Evolutionary conservation across 2,888 invertebrate genomes (phyloP).

Genomic region (Hofmannophila pseudospretella): DNA sequence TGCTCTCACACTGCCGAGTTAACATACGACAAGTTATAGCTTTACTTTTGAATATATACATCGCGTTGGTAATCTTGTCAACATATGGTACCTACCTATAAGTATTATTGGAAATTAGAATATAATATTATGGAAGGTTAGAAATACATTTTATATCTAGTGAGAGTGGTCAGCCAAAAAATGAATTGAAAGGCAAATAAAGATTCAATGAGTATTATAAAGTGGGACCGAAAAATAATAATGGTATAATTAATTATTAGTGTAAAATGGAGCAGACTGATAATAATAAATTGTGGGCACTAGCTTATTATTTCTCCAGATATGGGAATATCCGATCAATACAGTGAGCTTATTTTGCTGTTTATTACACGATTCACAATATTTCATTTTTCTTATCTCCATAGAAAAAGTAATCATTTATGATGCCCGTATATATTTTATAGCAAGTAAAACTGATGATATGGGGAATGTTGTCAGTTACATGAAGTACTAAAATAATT

Average conservation of each 20-base stretch:
- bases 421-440: too few relatives aligned
- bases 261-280: slow-evolving; percentile 59
- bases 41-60: too few relatives aligned
- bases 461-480: neutral
- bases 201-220: slow-evolving; percentile 48
- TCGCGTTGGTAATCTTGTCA: too few relatives aligned
- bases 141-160: neutral
- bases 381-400: neutral
- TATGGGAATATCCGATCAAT: neutral
- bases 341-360: slow-evolving; percentile 12
- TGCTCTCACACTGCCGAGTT: slow-evolving; percentile 8
- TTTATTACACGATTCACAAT: slow-evolving; percentile 12
- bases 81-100: too few relatives aligned
- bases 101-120: too few relatives aligned
- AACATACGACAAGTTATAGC: too few relatives aligned
- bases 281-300: slow-evolving; percentile 45
- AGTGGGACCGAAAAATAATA: slow-evolving; percentile 61
- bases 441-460: too few relatives aligned
- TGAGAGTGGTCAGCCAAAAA: slow-evolving; percentile 6
- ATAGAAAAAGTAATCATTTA: neutral
- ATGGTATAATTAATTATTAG: slow-evolving; percentile 43
- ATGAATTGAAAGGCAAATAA: slow-evolving; percentile 20
- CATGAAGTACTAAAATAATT: neutral
- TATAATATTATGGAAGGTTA: too few relatives aligned
- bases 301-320: slow-evolving; percentile 22